Conservation (phyloP, 2,888 invertebrate species). For the Idaea biselata region DNA sequence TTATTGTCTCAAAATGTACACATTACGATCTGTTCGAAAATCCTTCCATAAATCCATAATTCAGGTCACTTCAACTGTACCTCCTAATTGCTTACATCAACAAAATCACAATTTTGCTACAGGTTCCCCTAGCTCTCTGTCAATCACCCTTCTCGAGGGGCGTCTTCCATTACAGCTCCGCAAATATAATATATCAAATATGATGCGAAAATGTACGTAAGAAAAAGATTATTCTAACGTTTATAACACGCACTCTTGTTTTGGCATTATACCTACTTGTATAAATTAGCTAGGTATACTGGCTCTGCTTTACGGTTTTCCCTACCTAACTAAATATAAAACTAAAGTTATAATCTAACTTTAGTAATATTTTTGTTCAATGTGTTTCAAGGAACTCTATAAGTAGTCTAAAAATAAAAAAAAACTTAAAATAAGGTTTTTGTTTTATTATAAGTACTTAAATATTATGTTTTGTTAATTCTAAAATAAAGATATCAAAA, state of each 20-base stretch:
- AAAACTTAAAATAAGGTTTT: no score
- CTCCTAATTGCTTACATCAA: not conserved
- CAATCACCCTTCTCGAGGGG: not conserved
- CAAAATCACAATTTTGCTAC: not conserved
- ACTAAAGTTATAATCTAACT: no score
- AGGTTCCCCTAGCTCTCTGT: not conserved
- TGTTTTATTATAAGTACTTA: no score
- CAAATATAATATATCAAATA: not conserved
- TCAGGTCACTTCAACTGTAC: not conserved
- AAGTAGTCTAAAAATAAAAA: no score
- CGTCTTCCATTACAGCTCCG: not conserved
- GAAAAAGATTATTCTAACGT: not conserved
- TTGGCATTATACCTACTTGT: not conserved
- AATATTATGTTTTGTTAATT: no score
- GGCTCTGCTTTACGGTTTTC: no score
- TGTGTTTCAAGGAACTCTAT: no score
- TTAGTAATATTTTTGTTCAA: no score
- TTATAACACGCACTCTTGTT: not conserved
- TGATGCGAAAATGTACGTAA: not conserved
- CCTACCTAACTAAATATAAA: no score
- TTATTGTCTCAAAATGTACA: not conserved
- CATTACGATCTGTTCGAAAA: not conserved
- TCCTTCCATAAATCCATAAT: not conserved
- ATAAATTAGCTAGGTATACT: not conserved
- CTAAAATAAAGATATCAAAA: no score